A percentile compares a stretch with the other conserved stretches of the same genome.
These are phyloP conservation scores for Pedetes capensis DNA, from an alignment of 2,113 vertebrate species.

Conservation along the genomic window DNA sequence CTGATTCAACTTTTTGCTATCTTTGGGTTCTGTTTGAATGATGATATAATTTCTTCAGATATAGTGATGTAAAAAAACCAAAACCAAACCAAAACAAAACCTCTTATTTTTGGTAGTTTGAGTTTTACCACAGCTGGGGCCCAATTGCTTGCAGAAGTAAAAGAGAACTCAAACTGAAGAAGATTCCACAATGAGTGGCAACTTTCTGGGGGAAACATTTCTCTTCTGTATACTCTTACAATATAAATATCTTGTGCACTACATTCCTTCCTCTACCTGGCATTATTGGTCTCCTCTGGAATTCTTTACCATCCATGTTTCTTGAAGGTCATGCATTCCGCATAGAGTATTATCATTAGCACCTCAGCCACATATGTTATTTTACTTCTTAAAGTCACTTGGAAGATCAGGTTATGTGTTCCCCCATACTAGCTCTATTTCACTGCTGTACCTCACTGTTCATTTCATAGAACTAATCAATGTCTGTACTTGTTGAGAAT, in stretches of 20 bases:
- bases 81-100: no score
- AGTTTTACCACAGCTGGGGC: background rate
- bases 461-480: background rate
- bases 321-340: background rate
- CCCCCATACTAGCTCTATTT: background rate
- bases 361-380: background rate
- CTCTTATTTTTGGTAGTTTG: background rate
- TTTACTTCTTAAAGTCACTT: background rate
- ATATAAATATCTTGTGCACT: background rate
- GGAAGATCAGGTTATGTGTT: background rate
- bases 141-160: background rate
- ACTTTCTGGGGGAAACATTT: background rate
- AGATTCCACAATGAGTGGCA: background rate
- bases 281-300: background rate
- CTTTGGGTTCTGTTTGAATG: background rate
- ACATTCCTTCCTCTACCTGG: background rate
- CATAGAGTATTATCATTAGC: no score
- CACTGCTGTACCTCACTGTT: background rate
- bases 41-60: background rate
- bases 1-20: background rate
- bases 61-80: background rate
- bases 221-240: no score
- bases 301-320: background rate
- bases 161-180: background rate
- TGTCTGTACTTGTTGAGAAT: background rate